These are phyloP conservation scores for Micoletzkya japonica DNA, from an alignment of 2,888 invertebrate species.

Conservation along the genomic window DNA sequence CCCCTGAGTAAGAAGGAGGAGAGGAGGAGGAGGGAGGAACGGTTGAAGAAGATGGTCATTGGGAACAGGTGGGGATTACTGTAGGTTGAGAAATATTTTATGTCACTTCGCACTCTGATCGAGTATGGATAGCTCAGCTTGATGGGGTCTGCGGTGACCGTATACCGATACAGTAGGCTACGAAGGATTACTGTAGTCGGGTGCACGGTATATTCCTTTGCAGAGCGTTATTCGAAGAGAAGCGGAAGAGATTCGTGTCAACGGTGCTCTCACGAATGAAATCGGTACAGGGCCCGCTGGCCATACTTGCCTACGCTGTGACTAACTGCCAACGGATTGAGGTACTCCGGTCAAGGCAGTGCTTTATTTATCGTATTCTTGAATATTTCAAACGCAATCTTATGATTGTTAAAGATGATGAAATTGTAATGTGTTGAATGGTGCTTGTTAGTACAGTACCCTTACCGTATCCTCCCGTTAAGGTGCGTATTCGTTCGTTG, in stretches of 20 bases:
- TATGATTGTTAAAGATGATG: too few species aligned
- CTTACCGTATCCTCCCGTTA: too few species aligned
- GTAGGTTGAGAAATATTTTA: too few species aligned
- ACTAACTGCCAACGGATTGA: constrained; percentile 28
- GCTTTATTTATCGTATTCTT: too few species aligned
- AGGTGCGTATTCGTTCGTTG: constrained; percentile 26
- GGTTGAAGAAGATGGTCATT: constrained; percentile 3
- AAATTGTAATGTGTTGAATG: too few species aligned
- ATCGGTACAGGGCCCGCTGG: background rate
- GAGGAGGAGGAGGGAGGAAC: background rate
- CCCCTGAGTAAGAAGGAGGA: constrained; percentile 14
- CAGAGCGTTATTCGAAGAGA: constrained; percentile 8
- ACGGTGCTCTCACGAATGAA: background rate
- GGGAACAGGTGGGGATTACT: too few species aligned
- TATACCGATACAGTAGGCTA: background rate
- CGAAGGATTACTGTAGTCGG: background rate
- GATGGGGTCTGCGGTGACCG: background rate
- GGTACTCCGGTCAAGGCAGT: constrained; percentile 29
- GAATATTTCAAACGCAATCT: too few species aligned
- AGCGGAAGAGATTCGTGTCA: background rate
- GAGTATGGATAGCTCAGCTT: background rate
- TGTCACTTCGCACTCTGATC: too few species aligned
- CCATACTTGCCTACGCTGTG: constrained; percentile 30
- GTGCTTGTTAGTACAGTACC: too few species aligned
- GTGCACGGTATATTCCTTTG: background rate